Evolutionary conservation across 2,888 invertebrate species (phyloP).

Genomic region (Rhimphoctona megacephalus): DNA sequence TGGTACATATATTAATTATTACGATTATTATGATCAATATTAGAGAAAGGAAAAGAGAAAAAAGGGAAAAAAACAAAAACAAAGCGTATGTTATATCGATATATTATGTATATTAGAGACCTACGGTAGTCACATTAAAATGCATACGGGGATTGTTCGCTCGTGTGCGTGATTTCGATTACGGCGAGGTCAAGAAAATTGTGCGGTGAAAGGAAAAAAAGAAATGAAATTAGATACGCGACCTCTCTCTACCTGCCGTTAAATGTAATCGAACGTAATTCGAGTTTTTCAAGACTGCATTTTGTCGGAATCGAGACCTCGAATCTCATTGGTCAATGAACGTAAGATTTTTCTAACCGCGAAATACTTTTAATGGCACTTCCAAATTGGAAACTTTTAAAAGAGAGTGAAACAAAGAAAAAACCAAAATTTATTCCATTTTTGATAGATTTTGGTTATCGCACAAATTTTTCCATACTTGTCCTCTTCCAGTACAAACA

Average conservation of each 20-base stretch:
- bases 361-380: background rate
- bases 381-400: background rate
- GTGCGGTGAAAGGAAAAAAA: background rate
- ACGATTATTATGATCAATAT: slow-evolving; percentile 53
- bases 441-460: slow-evolving; percentile 31
- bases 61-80: background rate
- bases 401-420: background rate
- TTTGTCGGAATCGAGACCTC: background rate
- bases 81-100: slow-evolving; percentile 56
- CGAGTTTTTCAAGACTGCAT: slow-evolving; percentile 51
- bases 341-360: background rate
- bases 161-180: slow-evolving; percentile 26
- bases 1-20: slow-evolving; percentile 62
- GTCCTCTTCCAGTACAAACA: slow-evolving; percentile 60
- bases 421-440: background rate
- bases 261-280: slow-evolving; percentile 30
- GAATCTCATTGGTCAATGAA: slow-evolving; percentile 45
- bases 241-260: slow-evolving; percentile 33
- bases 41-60: slow-evolving; percentile 24
- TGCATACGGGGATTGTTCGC: slow-evolving; percentile 58
- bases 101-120: slow-evolving; percentile 60
- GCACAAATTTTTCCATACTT: slow-evolving; percentile 55
- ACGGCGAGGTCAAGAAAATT: slow-evolving; percentile 8
- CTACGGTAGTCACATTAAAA: slow-evolving; percentile 62
- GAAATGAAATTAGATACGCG: background rate